phyloP scores from a whole-genome alignment of 2,797 vertebrate genomes.

The Fistularia tabacaria region DNA sequence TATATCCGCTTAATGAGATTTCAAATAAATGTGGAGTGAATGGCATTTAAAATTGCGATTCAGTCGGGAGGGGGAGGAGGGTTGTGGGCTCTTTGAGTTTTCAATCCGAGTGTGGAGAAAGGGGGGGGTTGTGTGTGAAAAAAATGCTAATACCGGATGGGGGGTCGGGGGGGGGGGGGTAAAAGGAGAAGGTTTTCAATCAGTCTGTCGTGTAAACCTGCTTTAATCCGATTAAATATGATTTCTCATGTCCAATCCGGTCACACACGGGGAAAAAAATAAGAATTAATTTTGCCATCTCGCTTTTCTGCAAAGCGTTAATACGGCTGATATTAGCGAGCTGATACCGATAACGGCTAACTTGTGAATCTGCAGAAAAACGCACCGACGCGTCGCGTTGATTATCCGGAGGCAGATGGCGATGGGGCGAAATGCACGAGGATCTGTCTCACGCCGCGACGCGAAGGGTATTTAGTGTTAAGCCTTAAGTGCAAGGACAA shows the following conservation, averaged over 20 bases:
- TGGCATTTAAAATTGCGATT: slow-evolving; percentile 74
- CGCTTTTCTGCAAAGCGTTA: no score
- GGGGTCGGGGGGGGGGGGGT: slow-evolving; percentile 13
- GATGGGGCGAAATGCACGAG: no score
- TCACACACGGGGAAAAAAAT: no score
- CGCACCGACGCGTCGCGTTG: no score
- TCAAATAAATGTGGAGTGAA: slow-evolving; percentile 74
- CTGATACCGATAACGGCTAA: no score
- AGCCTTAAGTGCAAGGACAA: no score
- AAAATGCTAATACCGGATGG: slow-evolving; percentile 18
- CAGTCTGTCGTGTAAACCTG: slow-evolving; percentile 6
- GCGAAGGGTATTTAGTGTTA: no score
- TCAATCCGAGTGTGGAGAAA: slow-evolving; percentile 43
- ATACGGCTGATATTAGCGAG: no score
- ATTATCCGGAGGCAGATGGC: no score
- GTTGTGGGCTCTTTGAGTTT: slow-evolving; percentile 47
- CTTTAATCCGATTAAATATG: slow-evolving; percentile 1
- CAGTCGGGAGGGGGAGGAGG: slow-evolving; percentile 54
- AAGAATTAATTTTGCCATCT: no score
- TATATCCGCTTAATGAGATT: slow-evolving; percentile 74
- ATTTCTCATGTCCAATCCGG: background rate
- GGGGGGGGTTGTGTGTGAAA: slow-evolving; percentile 18
- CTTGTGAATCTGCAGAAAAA: no score
- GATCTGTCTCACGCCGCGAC: no score
- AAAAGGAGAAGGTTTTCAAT: slow-evolving; percentile 22